Conservation (phyloP, 2,113 vertebrate genomes). For the Papio anubis region DNA sequence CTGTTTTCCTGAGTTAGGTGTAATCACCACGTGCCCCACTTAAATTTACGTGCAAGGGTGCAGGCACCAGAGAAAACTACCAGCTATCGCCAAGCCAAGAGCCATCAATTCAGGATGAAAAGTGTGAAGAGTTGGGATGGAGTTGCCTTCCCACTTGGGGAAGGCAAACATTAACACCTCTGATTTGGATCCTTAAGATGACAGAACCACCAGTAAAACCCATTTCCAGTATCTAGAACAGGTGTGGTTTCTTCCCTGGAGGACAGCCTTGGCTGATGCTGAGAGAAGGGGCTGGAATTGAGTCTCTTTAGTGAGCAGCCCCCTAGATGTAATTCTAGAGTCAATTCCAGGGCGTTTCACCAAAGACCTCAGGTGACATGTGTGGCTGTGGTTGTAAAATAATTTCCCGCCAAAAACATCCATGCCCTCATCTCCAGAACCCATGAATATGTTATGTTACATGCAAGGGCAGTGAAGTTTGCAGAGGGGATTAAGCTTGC, state of each 20-base stretch:
- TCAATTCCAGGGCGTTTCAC: neutral
- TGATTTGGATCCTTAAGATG: neutral
- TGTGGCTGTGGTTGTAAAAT: neutral
- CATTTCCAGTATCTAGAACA: neutral
- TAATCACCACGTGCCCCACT: rapidly evolving
- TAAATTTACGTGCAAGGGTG: neutral
- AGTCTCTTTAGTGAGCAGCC: neutral
- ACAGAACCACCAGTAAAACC: neutral
- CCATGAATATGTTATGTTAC: neutral
- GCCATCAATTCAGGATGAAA: neutral
- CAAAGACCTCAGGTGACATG: neutral
- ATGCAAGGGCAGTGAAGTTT: neutral
- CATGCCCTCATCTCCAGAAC: neutral
- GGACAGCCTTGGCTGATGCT: rapidly evolving
- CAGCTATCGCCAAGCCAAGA: neutral
- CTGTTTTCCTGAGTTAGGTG: neutral
- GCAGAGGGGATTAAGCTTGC: neutral
- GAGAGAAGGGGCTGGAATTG: neutral
- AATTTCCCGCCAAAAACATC: neutral
- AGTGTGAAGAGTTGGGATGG: neutral
- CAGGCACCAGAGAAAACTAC: neutral
- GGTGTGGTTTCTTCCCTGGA: neutral
- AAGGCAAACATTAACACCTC: neutral
- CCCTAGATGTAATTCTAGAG: neutral
- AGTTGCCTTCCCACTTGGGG: neutral